Conservation (phyloP, 2,888 invertebrate species). For the Aspidapion aeneum region DNA sequence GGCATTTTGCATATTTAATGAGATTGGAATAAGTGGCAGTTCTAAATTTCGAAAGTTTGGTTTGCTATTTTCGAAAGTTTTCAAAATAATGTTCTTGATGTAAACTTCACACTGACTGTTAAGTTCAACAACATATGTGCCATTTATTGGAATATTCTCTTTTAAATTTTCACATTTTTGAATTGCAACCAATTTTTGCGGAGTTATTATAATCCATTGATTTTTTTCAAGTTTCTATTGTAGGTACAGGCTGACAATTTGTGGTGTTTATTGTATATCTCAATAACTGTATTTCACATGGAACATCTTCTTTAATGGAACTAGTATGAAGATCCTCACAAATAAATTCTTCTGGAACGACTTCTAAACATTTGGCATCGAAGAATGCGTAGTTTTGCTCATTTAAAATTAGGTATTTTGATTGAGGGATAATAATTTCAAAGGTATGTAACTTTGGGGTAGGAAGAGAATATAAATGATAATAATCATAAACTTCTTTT, state of each 20-base stretch:
- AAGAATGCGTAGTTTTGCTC: slow-evolving; percentile 10
- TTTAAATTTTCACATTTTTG: too few species aligned
- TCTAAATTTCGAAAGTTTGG: not conserved
- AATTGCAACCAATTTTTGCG: too few species aligned
- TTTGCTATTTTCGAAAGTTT: not conserved
- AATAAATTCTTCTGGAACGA: slow-evolving; percentile 6
- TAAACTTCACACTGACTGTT: too few species aligned
- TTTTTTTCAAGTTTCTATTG: not conserved
- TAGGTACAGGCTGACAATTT: not conserved
- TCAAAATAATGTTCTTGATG: too few species aligned
- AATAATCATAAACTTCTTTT: too few species aligned
- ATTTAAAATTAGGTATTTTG: slow-evolving; percentile 13
- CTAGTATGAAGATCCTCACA: too few species aligned
- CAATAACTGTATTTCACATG: not conserved
- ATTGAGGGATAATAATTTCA: slow-evolving; percentile 5
- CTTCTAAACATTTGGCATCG: slow-evolving; percentile 6
- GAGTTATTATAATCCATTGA: not conserved
- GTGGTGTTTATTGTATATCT: not conserved
- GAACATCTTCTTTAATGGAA: not conserved
- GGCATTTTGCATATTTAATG: too few species aligned
- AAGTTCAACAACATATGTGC: too few species aligned
- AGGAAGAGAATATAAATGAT: too few species aligned
- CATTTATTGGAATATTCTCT: too few species aligned
- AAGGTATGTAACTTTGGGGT: slow-evolving; percentile 2
- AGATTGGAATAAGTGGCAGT: too few species aligned